Percentiles rank a stretch among this genome's conserved stretches.
phyloP scores from a whole-genome alignment of 2,888 invertebrate genomes.

The Metopia argyrocephala region DNA sequence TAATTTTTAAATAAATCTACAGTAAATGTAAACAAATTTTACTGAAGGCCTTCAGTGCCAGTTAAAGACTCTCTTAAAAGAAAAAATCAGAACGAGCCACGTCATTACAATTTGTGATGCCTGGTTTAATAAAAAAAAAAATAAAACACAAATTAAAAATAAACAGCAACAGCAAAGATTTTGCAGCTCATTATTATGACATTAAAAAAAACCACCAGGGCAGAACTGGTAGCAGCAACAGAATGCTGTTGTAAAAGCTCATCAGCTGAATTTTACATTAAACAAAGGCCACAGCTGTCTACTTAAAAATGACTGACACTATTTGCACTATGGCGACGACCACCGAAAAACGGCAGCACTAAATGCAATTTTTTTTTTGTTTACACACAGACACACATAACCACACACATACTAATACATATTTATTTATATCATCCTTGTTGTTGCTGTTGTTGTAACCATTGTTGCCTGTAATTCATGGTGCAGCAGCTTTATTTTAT shows the following conservation, averaged over 20 bases:
- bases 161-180: constrained; percentile 6
- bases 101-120: neutral
- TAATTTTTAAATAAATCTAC: too few species aligned
- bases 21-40: too few species aligned
- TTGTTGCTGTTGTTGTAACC: constrained; percentile 22
- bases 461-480: constrained; percentile 26
- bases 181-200: constrained; percentile 58
- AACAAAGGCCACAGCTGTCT: constrained; percentile 63
- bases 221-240: constrained; percentile 1
- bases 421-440: neutral
- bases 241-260: constrained; percentile 22
- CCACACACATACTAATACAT: neutral
- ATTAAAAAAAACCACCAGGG: constrained; percentile 39
- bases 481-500: constrained; percentile 18
- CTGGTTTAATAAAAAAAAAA: neutral
- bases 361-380: too few species aligned
- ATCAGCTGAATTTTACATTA: constrained; percentile 52
- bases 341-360: neutral
- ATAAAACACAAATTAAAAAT: neutral
- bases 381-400: neutral
- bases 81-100: neutral
- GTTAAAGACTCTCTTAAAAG: neutral
- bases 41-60: neutral
- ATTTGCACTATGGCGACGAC: constrained; percentile 27
- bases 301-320: constrained; percentile 54